Evolutionary conservation across 2,797 vertebrate species (phyloP), one percentile per base, ranked within the genome.

Genomic region (Brachyalestes nurse): DNA sequence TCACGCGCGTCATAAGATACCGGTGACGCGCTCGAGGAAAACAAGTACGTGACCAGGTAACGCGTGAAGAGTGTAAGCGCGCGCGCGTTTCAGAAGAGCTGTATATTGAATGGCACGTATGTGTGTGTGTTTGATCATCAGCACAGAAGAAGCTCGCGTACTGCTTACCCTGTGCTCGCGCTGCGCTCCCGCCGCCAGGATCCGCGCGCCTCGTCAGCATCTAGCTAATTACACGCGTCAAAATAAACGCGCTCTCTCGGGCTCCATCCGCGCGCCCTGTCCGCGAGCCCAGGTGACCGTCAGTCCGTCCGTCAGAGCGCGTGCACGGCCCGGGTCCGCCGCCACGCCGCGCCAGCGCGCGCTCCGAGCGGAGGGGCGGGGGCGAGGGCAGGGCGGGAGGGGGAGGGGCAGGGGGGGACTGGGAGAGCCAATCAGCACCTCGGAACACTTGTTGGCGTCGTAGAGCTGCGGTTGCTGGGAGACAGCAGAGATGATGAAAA

Each of bases 331-430:
- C 62, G 9, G 23, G 23, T 62, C 60, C 61, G 61, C 28, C 28
- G 25, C 58, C 23, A 25, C 58, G 58, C 23, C 58, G 57, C 23
- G 23, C 34, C 64, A 66, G 64, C 38, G 64, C 64, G 64, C 64
- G 49, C 25, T 76, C 74, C 25, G 49, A 21, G 60, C 25, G 16
- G 64, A 66, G 64, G 64, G 64, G 34, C 34, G 4, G 64, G 64
- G 64, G 34, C 34, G 4, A 34, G 34, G 34, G 34, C 34, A 34
- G 34, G 34, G 34, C 34, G 34, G 34, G 34, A 34, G 34, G 64
- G 38, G 64, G 64, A 17, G 64, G 4, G 13, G 5, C 13, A 2
- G 61, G 7, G 1, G 19, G 17, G 19, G 55, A 0, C 19, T 5
- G n/a, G 1, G 55, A 47, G 45, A 66, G 64, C 64, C 64, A 66